Percentiles rank a stretch among this genome's conserved stretches.
Conservation (phyloP, 2,113 vertebrate species). For the Coptodon bakossiorum region DNA sequence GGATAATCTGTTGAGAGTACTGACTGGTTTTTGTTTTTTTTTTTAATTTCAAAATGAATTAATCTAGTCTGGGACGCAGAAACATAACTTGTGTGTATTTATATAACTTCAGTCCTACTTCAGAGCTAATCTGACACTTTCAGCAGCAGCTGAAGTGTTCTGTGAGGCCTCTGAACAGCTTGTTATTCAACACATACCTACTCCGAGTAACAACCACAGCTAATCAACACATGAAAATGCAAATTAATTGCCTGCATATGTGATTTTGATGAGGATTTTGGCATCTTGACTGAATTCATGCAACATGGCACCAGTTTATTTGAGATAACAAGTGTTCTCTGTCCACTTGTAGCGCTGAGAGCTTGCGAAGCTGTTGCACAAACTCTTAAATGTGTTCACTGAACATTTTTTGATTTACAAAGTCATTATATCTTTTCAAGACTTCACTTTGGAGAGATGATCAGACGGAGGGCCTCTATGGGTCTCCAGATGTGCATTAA, state of each 20-base stretch:
- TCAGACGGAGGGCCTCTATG: not conserved
- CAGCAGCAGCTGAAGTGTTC: not conserved
- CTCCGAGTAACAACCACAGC: not conserved
- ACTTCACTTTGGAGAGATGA: not conserved
- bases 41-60: not conserved
- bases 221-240: not conserved
- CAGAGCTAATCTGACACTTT: not conserved
- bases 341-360: not conserved
- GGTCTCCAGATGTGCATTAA: not conserved
- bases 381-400: not conserved
- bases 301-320: not conserved
- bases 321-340: not conserved
- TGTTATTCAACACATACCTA: not conserved
- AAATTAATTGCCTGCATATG: not conserved
- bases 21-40: not conserved
- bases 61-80: not conserved
- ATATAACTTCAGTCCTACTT: not conserved
- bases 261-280: not conserved
- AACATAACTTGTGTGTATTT: not conserved
- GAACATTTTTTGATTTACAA: not conserved
- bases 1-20: not conserved
- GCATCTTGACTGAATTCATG: not conserved
- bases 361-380: not conserved
- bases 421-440: not conserved
- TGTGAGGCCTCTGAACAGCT: not conserved